phyloP scores from a whole-genome alignment of 2,888 invertebrate species.

The Arrhopalites spinosus region DNA sequence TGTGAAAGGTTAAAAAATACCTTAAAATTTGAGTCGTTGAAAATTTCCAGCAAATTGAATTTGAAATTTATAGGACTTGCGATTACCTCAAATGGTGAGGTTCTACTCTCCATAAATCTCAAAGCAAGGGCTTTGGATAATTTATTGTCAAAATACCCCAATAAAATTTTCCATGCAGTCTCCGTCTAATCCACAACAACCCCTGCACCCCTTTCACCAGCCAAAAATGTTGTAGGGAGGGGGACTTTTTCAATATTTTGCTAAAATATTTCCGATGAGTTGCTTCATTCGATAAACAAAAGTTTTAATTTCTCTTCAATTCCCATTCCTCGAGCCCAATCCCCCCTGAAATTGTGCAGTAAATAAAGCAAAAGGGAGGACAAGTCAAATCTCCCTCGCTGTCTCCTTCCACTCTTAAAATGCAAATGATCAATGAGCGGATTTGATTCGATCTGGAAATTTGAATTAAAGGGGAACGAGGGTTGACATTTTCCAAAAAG shows the following conservation, averaged over 20 bases:
- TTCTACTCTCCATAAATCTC: too few species aligned
- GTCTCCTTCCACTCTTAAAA: not conserved
- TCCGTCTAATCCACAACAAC: too few species aligned
- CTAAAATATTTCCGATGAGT: too few species aligned
- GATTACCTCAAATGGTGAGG: not conserved
- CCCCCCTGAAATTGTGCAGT: too few species aligned
- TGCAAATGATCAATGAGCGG: not conserved
- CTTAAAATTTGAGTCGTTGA: not conserved
- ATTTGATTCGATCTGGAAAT: slow-evolving; percentile 16
- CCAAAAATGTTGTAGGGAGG: too few species aligned
- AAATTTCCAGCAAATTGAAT: not conserved
- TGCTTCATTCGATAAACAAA: too few species aligned
- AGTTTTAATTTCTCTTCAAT: too few species aligned
- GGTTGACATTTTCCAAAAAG: not conserved
- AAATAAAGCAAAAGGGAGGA: too few species aligned
- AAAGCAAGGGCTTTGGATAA: not conserved
- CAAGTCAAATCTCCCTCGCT: not conserved
- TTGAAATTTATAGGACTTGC: not conserved
- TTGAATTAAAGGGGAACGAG: not conserved
- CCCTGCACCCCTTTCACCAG: too few species aligned
- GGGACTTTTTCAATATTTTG: too few species aligned
- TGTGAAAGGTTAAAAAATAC: not conserved
- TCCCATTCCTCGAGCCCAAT: too few species aligned
- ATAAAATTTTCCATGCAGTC: not conserved
- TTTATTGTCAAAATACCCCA: not conserved